Evolutionary conservation across 2,888 invertebrate species (phyloP).

Genomic region (Cryptocephalus moraei): DNA sequence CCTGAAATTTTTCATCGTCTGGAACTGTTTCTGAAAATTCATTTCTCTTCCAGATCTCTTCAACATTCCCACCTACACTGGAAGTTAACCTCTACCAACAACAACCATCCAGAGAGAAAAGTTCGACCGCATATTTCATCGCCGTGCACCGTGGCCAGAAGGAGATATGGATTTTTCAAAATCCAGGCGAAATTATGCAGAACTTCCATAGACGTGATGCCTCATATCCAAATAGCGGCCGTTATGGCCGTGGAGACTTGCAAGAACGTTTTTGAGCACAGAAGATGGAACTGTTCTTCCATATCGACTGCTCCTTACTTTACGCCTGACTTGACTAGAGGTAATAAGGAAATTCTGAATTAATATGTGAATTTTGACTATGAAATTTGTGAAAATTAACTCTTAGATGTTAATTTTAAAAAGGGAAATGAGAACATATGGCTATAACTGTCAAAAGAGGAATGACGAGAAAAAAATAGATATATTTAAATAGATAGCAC

Average conservation of each 20-base stretch:
- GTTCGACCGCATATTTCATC: conserved; percentile 31
- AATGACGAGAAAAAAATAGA: too few species aligned
- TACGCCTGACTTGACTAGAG: conserved; percentile 67
- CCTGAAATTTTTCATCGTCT: too few species aligned
- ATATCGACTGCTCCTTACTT: conserved; percentile 59
- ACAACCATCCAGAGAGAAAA: conserved; percentile 27
- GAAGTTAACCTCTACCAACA: conserved; percentile 25
- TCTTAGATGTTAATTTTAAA: too few species aligned
- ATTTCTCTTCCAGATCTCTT: conserved; percentile 26
- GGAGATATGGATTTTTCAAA: conserved; percentile 43
- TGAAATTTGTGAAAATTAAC: too few species aligned
- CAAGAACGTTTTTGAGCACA: conserved; percentile 57
- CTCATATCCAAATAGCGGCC: conserved; percentile 65
- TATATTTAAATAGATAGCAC: too few species aligned
- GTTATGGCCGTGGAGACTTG: conserved; percentile 58
- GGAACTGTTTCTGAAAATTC: background rate
- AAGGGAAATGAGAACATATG: too few species aligned
- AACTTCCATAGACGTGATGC: conserved; percentile 60
- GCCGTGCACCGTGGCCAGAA: conserved; percentile 31
- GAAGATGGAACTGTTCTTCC: conserved; percentile 79
- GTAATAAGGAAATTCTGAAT: conserved; percentile 38
- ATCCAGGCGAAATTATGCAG: conserved; percentile 56
- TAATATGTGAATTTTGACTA: too few species aligned
- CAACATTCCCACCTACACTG: conserved; percentile 35
- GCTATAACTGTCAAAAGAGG: too few species aligned